Percentiles rank a stretch among this genome's conserved stretches.
Evolutionary conservation across 2,113 vertebrate genomes (phyloP).

Genomic region (Etheostoma cragini): DNA sequence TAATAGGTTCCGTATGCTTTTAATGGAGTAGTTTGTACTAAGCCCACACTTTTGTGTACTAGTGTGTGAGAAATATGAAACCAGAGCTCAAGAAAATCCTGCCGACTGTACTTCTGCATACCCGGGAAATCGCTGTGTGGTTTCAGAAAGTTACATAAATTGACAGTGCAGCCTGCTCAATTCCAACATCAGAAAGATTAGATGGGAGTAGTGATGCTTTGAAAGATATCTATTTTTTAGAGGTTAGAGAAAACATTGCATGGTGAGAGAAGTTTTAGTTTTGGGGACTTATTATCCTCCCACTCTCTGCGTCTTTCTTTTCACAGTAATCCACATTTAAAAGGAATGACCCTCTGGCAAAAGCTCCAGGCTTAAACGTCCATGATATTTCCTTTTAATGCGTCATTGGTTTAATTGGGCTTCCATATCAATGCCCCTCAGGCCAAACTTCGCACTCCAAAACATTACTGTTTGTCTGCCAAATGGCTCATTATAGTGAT

Average conservation of each 20-base stretch:
- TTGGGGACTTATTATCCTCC: neutral
- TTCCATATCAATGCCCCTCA: neutral
- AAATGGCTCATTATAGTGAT: neutral
- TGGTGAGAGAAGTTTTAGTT: neutral
- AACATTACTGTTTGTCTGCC: neutral
- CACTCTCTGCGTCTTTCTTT: neutral
- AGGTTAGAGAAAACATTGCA: neutral
- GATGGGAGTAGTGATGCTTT: neutral
- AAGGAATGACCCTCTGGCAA: neutral
- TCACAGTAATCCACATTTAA: neutral
- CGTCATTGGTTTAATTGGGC: conserved; percentile 22
- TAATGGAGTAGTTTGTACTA: neutral
- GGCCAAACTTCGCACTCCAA: neutral
- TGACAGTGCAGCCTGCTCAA: neutral
- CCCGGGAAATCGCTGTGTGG: too few species aligned
- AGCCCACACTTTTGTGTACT: neutral
- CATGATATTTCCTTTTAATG: conserved; percentile 12
- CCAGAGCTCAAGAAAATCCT: neutral
- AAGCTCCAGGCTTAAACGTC: neutral
- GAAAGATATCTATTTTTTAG: neutral
- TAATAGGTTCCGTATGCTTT: neutral
- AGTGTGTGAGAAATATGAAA: neutral
- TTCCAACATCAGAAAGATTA: neutral
- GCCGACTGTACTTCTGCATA: neutral
- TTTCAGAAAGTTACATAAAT: neutral